Base-by-base conservation (phyloP, 2,113 vertebrate genomes). In the Synodontis membranacea region DNA sequence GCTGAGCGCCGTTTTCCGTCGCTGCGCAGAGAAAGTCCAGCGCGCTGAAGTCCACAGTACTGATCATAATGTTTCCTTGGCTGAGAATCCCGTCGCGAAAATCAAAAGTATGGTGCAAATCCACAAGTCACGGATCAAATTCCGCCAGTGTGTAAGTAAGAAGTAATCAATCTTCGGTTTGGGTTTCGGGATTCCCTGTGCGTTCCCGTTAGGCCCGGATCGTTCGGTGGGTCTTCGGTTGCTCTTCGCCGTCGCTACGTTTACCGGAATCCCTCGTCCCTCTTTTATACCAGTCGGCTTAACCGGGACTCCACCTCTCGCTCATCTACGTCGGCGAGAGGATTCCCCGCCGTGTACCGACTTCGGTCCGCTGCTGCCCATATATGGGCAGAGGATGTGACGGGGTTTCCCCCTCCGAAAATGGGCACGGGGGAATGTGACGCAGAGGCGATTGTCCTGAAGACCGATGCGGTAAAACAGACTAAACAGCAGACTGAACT, bases 321-420 rank as follows among this genome's bases (percentile, higher is more conserved):
- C 34, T 87, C 86, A 87, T 86, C 82, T 88, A 88, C 89, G 87
- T 90, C 89, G 60, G 21, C 84, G 8, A 6, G 76, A 90, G 89
- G 89, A 90, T 88, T 90, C 87, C 89, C 89, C 87, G 87, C 89
- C 89, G 89, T 82, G 89, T 86, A 84, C 60, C 60, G 76, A 86
- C 31, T 87, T 54, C 81, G 68, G 68, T 87, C 60, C 44, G 82
- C 56, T 88, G 84, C 79, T 90, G 89, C 86, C 89, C 89, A 90
- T 86, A 88, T 56, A 90, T 90, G 89, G 89, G 82, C 89, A 90
- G 87, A 90, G 89, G 89, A 90, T 90, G 87, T 90, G 89, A 90
- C 89, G 89, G 89, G 89, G 87, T 88, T 80, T 90, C 89, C 89
- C 84, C 89, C 89, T 88, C 89, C 89, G 87, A 90, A 90, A 90